Conservation (phyloP, 2,113 vertebrate genomes). For the Petromus typicus region DNA sequence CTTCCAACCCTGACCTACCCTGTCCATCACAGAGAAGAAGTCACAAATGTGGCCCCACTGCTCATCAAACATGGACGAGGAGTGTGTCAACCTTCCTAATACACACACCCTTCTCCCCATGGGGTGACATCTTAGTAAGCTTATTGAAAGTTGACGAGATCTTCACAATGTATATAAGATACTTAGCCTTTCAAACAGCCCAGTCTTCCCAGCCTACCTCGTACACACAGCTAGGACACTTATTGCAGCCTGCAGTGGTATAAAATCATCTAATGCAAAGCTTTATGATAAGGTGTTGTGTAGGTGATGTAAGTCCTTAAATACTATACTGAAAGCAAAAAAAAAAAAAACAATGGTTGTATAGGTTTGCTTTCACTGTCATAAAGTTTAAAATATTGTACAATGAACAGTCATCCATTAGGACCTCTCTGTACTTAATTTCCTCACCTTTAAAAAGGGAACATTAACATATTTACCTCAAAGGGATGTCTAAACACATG, state of each 20-base stretch:
- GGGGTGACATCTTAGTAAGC: background rate
- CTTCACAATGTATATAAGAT: background rate
- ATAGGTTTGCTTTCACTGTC: background rate
- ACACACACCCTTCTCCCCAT: background rate
- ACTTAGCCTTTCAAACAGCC: background rate
- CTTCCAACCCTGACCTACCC: background rate
- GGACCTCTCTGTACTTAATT: background rate
- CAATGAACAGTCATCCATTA: background rate
- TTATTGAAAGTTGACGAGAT: background rate
- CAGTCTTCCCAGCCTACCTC: background rate
- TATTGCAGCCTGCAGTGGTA: background rate
- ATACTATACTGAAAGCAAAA: background rate
- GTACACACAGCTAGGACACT: background rate
- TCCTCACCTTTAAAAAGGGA: background rate
- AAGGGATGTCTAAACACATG: background rate
- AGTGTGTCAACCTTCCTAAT: background rate
- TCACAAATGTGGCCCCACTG: background rate
- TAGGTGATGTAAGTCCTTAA: background rate
- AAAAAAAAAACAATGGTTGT: background rate
- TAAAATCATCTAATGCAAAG: background rate
- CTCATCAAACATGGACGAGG: no score
- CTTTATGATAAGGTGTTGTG: background rate
- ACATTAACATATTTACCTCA: background rate
- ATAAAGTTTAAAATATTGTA: background rate
- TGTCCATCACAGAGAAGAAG: background rate